These are phyloP conservation scores for Drosophila greeni DNA, from an alignment of 2,888 invertebrate species.

Conservation along the genomic window DNA sequence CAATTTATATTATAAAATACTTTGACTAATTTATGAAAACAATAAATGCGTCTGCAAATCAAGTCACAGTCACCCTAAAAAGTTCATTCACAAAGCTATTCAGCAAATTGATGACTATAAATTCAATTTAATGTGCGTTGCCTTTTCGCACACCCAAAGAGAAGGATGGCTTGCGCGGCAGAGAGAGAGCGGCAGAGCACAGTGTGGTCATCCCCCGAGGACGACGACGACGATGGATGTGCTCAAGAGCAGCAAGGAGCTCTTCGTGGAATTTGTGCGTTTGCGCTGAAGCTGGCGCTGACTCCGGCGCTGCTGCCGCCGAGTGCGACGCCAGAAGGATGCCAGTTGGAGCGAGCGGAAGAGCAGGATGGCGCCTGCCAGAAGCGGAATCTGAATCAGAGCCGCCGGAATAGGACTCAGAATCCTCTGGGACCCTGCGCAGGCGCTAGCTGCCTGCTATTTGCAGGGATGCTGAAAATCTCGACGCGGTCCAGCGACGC, in stretches of 20 bases:
- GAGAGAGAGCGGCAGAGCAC: slow-evolving; percentile 11
- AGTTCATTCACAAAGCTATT: slow-evolving; percentile 73
- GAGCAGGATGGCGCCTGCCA: slow-evolving; percentile 29
- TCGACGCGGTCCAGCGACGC: slow-evolving; percentile 45
- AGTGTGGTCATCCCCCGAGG: slow-evolving; percentile 38
- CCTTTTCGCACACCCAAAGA: slow-evolving; percentile 43
- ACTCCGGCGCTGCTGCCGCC: slow-evolving; percentile 1
- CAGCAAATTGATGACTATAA: slow-evolving; percentile 74
- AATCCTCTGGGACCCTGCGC: slow-evolving; percentile 46
- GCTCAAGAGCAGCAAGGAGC: slow-evolving; percentile 61
- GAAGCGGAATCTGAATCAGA: slow-evolving; percentile 12
- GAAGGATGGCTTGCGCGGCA: slow-evolving; percentile 8
- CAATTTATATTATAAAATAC: slow-evolving; percentile 72
- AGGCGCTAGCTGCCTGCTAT: slow-evolving; percentile 44
- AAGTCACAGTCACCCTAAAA: slow-evolving; percentile 61
- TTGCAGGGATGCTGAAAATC: slow-evolving; percentile 39
- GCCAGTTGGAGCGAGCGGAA: slow-evolving; percentile 50
- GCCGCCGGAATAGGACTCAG: slow-evolving; percentile 25
- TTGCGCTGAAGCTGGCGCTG: slow-evolving; percentile 50
- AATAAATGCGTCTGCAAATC: slow-evolving; percentile 69
- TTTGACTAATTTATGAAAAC: slow-evolving; percentile 70
- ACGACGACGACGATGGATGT: slow-evolving; percentile 35
- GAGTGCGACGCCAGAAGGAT: slow-evolving; percentile 5
- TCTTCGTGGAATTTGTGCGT: slow-evolving; percentile 50
- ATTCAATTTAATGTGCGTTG: slow-evolving; percentile 75